A percentile compares a stretch with the other conserved stretches of the same genome.
Conservation (phyloP, 1,140 invertebrate genomes). For the Lutraria rhynchaena region DNA sequence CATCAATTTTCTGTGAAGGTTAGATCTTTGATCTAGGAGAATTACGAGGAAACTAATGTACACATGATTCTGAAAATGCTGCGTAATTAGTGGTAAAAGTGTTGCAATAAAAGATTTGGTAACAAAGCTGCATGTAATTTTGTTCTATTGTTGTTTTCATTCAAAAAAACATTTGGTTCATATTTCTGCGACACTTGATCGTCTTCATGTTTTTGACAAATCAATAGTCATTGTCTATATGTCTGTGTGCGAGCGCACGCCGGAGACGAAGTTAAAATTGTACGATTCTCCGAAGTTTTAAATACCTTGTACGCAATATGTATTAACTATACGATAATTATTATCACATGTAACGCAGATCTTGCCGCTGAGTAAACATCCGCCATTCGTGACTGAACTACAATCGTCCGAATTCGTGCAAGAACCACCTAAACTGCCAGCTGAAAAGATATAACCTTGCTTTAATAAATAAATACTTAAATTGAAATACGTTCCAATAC, state of each 20-base stretch:
- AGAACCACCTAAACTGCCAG: neutral
- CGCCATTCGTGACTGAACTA: neutral
- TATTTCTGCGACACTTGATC: neutral
- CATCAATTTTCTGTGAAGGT: no score
- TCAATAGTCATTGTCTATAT: neutral
- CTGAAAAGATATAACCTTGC: no score
- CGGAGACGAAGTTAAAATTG: neutral
- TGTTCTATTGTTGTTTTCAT: neutral
- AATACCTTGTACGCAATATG: slow-evolving; percentile 3
- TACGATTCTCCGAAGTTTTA: neutral
- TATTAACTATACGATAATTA: neutral
- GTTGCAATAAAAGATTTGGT: no score
- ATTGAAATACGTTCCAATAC: no score
- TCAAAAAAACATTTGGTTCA: neutral
- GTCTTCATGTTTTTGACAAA: neutral
- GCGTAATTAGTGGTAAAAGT: no score
- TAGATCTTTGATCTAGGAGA: no score
- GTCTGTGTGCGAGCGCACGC: neutral
- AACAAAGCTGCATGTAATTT: no score
- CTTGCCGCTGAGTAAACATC: slow-evolving; percentile 12
- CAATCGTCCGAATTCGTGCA: slow-evolving; percentile 4
- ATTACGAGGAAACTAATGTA: no score
- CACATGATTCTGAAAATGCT: no score
- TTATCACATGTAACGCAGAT: slow-evolving; percentile 1
- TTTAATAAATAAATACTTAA: no score